Conservation (phyloP, 2,113 vertebrate genomes). For the Smithornis capensis region DNA sequence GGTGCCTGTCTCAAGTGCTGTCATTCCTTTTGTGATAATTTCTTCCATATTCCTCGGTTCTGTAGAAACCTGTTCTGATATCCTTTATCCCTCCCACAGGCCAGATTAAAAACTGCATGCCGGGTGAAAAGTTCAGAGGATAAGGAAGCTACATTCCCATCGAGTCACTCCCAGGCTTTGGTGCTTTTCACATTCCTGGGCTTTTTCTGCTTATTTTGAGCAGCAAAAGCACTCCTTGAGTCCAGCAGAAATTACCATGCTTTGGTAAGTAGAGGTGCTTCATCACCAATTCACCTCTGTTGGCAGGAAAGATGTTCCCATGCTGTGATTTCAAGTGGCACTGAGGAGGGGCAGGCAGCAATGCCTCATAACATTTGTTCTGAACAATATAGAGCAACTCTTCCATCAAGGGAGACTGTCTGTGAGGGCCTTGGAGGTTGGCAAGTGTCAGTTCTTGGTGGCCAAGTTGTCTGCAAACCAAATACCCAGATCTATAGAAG, state of each 20-base stretch:
- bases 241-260: background rate
- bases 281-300: background rate
- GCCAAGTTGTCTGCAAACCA: background rate
- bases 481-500: background rate
- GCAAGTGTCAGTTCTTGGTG: background rate
- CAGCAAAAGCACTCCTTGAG: background rate
- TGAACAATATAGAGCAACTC: background rate
- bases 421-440: background rate
- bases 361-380: background rate
- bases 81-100: constrained; percentile 16
- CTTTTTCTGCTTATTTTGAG: background rate
- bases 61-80: background rate
- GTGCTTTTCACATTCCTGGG: background rate
- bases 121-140: background rate
- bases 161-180: background rate
- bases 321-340: background rate
- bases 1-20: background rate
- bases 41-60: background rate
- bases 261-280: background rate
- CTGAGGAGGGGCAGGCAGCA: background rate
- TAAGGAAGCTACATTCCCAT: background rate
- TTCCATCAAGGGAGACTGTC: background rate
- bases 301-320: background rate
- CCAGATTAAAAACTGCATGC: background rate
- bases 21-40: background rate